Conservation (phyloP, 2,888 invertebrate species). For the Cheilosia grossa region DNA sequence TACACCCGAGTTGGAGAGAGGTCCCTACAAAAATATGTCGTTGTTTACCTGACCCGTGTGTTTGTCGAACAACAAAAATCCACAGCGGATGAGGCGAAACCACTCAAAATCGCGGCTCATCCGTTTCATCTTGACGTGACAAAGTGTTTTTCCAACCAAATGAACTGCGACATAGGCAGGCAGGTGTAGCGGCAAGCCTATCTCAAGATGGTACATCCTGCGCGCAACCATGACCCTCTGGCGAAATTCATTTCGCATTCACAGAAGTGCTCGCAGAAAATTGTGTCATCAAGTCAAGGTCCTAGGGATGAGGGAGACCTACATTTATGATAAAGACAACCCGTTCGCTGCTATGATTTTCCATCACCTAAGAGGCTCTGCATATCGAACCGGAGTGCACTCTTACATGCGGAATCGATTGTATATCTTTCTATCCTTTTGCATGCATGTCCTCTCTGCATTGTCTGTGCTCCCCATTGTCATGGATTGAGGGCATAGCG, state of each 20-base stretch:
- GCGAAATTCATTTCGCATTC: slow-evolving; percentile 26
- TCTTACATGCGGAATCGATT: slow-evolving; percentile 20
- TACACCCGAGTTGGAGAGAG: slow-evolving; percentile 16
- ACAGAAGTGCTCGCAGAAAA: slow-evolving; percentile 15
- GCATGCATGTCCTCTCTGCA: not conserved
- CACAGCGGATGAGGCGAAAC: slow-evolving; percentile 11
- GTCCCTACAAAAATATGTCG: not conserved
- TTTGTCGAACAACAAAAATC: slow-evolving; percentile 59
- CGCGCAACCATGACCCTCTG: slow-evolving; percentile 15
- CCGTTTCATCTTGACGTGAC: slow-evolving; percentile 66
- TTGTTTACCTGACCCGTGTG: slow-evolving; percentile 54
- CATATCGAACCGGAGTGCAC: slow-evolving; percentile 19
- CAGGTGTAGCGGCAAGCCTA: slow-evolving; percentile 33
- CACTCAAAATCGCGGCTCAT: slow-evolving; percentile 62
- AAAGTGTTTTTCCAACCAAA: slow-evolving; percentile 37
- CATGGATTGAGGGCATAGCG: slow-evolving; percentile 9
- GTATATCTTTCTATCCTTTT: slow-evolving; percentile 9
- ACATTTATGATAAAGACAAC: too few relatives aligned
- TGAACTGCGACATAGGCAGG: slow-evolving; percentile 22
- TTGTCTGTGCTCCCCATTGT: slow-evolving; percentile 25
- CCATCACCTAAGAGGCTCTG: slow-evolving; percentile 10
- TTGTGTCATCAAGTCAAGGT: slow-evolving; percentile 67
- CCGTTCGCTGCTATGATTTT: slow-evolving; percentile 19
- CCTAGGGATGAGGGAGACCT: not conserved
- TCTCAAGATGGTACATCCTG: slow-evolving; percentile 28